Conservation (phyloP, 2,113 vertebrate genomes). For the Chloroceryle aenea region DNA sequence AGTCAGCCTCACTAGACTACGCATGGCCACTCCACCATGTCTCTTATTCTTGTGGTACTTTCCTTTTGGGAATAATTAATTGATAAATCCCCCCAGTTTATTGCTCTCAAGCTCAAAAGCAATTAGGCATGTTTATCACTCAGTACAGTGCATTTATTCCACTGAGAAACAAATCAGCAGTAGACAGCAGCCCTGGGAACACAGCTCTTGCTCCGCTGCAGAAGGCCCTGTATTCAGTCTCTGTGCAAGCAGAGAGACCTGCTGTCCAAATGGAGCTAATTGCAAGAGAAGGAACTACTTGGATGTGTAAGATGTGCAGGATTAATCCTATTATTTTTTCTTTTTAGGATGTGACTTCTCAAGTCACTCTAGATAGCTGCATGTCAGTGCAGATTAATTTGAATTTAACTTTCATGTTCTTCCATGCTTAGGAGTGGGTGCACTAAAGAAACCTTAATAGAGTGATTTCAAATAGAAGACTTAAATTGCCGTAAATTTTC, state of each 20-base stretch:
- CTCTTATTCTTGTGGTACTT: not conserved
- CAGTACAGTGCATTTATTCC: not conserved
- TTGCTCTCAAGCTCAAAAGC: constrained; percentile 6
- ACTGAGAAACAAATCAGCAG: not conserved
- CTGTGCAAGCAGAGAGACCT: not conserved
- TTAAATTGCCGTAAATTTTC: constrained; percentile 58
- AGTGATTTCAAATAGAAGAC: constrained; percentile 38
- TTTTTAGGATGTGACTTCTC: constrained; percentile 2
- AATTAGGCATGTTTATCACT: constrained; percentile 12
- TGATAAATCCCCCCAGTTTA: not conserved
- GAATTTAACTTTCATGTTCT: constrained; percentile 42
- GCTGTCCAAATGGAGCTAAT: not conserved
- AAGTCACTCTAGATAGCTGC: not conserved
- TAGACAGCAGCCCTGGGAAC: not conserved
- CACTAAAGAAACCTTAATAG: constrained; percentile 25
- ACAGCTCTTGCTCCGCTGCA: not conserved
- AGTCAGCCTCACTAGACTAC: not conserved
- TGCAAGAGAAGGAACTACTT: not conserved
- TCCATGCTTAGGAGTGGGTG: constrained; percentile 41
- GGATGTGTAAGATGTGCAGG: not conserved
- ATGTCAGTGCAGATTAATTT: constrained; percentile 41
- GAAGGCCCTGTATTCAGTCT: not conserved
- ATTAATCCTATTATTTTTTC: constrained; percentile 35
- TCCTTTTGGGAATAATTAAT: not conserved
- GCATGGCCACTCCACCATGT: not conserved